phyloP scores from a whole-genome alignment of 2,113 vertebrate species.

The Gasterosteus nipponicus region DNA sequence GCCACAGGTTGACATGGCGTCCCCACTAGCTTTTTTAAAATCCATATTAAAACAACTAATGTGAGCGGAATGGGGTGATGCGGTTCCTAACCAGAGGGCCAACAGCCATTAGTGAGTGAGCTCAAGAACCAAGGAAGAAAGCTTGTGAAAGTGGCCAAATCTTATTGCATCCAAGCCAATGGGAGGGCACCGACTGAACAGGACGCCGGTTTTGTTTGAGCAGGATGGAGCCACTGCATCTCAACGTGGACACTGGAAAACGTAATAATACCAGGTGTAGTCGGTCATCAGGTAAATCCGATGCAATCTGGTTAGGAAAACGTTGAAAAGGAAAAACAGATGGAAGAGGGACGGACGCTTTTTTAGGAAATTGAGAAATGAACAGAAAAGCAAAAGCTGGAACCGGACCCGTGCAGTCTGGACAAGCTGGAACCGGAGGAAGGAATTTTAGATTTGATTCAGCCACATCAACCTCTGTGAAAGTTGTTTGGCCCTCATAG shows the following conservation, averaged over 20 bases:
- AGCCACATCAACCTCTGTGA: background rate
- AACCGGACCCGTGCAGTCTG: background rate
- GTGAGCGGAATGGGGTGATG: too few species aligned
- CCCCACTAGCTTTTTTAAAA: conserved; percentile 50
- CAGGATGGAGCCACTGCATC: background rate
- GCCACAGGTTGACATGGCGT: conserved; percentile 62
- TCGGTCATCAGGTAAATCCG: background rate
- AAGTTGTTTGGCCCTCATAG: background rate
- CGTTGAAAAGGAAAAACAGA: background rate
- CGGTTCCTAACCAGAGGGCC: background rate
- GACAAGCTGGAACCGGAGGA: background rate
- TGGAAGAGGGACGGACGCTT: background rate
- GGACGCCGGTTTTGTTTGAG: background rate
- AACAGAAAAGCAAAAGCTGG: background rate
- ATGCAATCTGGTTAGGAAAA: background rate
- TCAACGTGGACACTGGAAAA: background rate
- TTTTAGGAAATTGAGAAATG: background rate
- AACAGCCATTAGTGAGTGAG: background rate
- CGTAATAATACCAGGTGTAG: background rate
- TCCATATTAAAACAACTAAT: background rate
- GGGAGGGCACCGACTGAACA: background rate
- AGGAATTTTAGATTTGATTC: background rate
- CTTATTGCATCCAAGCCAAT: background rate
- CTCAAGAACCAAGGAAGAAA: background rate
- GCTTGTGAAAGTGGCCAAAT: background rate